phyloP scores from a whole-genome alignment of 2,797 vertebrate genomes.

The Gephyroberyx darwinii region DNA sequence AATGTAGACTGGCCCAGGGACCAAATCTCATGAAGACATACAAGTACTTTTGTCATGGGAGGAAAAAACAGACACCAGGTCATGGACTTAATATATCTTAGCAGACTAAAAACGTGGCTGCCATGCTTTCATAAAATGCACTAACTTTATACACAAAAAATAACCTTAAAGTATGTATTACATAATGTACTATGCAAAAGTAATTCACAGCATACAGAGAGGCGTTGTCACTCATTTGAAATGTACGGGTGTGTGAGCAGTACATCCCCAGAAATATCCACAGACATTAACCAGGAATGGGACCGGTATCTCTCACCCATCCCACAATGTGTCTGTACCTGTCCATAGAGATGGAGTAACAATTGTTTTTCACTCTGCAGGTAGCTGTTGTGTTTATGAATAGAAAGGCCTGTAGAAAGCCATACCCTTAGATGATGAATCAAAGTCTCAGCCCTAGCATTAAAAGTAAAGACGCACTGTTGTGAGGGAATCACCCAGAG shows the following conservation, averaged over 20 bases:
- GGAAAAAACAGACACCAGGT: neutral
- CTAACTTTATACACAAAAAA: conserved; percentile 1
- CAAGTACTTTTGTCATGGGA: neutral
- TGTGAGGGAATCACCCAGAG: conserved; percentile 31
- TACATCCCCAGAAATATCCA: neutral
- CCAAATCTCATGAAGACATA: neutral
- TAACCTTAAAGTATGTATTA: neutral
- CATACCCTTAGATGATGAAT: conserved; percentile 38
- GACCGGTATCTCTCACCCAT: conserved; percentile 40
- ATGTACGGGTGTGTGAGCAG: conserved; percentile 18
- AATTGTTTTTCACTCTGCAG: conserved; percentile 32
- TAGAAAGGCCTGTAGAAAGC: conserved; percentile 49
- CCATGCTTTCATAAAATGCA: neutral
- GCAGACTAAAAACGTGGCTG: neutral
- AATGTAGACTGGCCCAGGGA: neutral
- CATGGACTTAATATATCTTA: neutral
- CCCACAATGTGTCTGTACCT: conserved; percentile 60
- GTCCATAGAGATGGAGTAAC: conserved; percentile 40
- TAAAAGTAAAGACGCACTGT: conserved; percentile 38
- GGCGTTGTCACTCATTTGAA: neutral
- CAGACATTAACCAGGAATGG: conserved; percentile 47
- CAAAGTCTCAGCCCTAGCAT: conserved; percentile 35
- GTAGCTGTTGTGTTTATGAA: conserved; percentile 52
- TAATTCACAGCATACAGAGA: neutral
- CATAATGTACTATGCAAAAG: neutral